A percentile compares a stretch with the other conserved stretches of the same genome.
Conservation (phyloP, 2,888 invertebrate species). For the Cremastinae sp. region DNA sequence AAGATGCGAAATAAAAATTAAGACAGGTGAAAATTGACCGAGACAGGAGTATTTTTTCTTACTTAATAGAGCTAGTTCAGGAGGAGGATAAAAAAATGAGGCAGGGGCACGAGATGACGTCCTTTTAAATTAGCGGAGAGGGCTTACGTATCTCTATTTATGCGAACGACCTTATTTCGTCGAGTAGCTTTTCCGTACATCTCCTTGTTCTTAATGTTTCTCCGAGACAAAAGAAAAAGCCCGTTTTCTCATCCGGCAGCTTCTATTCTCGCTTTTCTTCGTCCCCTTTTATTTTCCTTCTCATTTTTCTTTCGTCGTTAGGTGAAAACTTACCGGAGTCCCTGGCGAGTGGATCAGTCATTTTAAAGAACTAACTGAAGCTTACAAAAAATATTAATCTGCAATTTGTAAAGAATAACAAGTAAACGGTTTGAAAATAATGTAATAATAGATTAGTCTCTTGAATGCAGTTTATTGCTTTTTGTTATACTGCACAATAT, state of each 20-base stretch:
- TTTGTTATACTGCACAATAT: no score
- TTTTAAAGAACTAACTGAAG: background rate
- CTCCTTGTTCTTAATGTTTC: slow-evolving; percentile 22
- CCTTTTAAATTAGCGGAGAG: slow-evolving; percentile 42
- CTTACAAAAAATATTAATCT: no score
- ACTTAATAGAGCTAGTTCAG: background rate
- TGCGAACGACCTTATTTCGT: slow-evolving; percentile 48
- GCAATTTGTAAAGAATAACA: no score
- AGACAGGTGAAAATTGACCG: background rate
- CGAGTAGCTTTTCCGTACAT: slow-evolving; percentile 14
- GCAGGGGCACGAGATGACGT: slow-evolving; percentile 34
- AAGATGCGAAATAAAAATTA: background rate
- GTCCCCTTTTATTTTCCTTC: background rate
- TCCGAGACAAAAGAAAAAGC: slow-evolving; percentile 11
- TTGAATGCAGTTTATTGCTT: no score
- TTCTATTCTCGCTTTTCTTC: no score
- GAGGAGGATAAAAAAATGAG: slow-evolving; percentile 36
- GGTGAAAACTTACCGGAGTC: slow-evolving; percentile 55
- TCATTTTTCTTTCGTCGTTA: slow-evolving; percentile 7
- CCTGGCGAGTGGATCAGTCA: background rate
- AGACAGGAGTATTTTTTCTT: background rate
- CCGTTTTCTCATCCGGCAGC: background rate
- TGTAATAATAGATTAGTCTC: no score
- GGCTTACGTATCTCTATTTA: slow-evolving; percentile 32
- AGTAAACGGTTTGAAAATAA: no score